Conservation (phyloP, 2,888 invertebrate species). For the Zygaena filipendulae region DNA sequence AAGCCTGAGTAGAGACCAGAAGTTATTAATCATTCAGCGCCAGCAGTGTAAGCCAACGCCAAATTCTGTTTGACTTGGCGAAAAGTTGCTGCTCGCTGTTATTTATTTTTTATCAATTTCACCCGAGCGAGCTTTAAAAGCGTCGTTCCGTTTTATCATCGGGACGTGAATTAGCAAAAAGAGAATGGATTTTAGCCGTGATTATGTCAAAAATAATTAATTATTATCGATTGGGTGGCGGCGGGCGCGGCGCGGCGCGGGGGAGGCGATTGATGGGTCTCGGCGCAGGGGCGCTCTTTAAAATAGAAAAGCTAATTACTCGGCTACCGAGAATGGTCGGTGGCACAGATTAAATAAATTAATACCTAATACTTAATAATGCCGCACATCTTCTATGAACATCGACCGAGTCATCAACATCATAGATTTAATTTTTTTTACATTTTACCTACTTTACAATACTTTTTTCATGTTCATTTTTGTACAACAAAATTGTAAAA, state of each 20-base stretch:
- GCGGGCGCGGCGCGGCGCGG: no score
- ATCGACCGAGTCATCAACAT: no score
- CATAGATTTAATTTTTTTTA: no score
- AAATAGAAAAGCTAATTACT: slow-evolving; percentile 63
- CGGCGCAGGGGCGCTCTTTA: slow-evolving; percentile 45
- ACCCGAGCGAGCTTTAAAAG: slow-evolving; percentile 52
- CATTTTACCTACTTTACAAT: no score
- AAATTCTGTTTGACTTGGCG: slow-evolving; percentile 56
- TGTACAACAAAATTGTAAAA: no score
- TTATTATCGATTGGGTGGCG: slow-evolving; percentile 71
- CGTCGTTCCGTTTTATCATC: slow-evolving; percentile 65
- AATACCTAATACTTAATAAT: no score
- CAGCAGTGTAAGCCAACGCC: slow-evolving; percentile 36
- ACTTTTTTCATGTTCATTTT: no score
- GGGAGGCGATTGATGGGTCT: slow-evolving; percentile 55
- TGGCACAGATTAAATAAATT: not conserved
- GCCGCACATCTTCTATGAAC: no score
- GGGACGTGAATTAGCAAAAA: slow-evolving; percentile 76
- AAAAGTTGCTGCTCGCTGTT: slow-evolving; percentile 49
- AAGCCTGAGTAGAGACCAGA: no score
- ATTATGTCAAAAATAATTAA: slow-evolving; percentile 80
- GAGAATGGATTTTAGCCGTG: slow-evolving; percentile 73
- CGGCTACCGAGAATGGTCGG: slow-evolving; percentile 25
- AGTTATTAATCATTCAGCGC: slow-evolving; percentile 45
- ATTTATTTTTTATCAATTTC: slow-evolving; percentile 68